Evolutionary conservation across 2,888 invertebrate species (phyloP).

Genomic region (Pyrochroa serraticornis): DNA sequence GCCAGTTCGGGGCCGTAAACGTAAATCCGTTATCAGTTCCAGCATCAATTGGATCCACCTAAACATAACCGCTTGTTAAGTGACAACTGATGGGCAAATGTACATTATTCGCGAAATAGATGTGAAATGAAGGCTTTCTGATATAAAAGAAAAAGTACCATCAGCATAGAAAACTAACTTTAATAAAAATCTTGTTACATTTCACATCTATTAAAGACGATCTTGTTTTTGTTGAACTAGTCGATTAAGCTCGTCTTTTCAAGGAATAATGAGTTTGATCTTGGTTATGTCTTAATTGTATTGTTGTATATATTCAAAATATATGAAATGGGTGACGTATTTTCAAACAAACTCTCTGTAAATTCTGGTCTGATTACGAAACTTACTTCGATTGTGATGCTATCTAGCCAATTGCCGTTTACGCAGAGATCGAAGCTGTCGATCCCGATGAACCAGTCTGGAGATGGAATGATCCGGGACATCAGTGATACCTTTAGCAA

Average conservation of each 20-base stretch:
- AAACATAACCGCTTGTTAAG: slow-evolving; percentile 31
- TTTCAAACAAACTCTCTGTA: neutral
- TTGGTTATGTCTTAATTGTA: too few species aligned
- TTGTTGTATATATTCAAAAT: neutral
- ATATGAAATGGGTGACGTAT: neutral
- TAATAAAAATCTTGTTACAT: too few species aligned
- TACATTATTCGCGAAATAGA: neutral
- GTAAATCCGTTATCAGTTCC: slow-evolving; percentile 96
- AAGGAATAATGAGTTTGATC: too few species aligned
- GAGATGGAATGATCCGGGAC: slow-evolving; percentile 89
- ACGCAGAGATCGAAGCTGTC: slow-evolving; percentile 91
- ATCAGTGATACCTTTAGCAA: slow-evolving; percentile 81
- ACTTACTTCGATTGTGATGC: slow-evolving; percentile 83
- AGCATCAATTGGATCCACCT: slow-evolving; percentile 91
- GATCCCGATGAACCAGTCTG: slow-evolving; percentile 94
- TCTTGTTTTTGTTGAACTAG: too few species aligned
- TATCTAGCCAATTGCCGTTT: slow-evolving; percentile 90
- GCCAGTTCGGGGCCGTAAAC: slow-evolving; percentile 97
- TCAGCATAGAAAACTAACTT: too few species aligned
- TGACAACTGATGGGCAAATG: slow-evolving; percentile 6
- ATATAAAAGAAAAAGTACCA: too few species aligned
- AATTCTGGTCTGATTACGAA: too few species aligned
- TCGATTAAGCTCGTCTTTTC: too few species aligned
- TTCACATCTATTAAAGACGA: too few species aligned
- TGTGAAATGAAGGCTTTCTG: too few species aligned